Evolutionary conservation across 1,140 invertebrate species (phyloP), one percentile per base, ranked within the genome.

Genomic region (Meloidogyne exigua): DNA sequence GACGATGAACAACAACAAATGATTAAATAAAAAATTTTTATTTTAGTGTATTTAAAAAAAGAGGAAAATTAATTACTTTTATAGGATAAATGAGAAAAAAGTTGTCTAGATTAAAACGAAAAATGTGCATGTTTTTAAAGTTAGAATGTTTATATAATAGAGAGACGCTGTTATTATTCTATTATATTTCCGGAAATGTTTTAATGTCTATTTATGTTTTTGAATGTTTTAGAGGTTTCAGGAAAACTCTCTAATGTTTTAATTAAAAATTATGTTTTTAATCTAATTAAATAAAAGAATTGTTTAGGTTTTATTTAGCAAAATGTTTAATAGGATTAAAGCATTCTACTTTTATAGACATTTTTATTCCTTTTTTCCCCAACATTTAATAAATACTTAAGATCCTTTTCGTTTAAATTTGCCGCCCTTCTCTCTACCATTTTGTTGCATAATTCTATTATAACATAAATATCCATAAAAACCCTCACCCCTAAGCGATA

Each of bases 381-480:
- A 39, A 39, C 36, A 39, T 39, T 39, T 39, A 39, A 39, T 39
- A 39, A 39, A 39, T 39, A 39, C 36, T 39, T 39, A 39, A 39
- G 10, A 7, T 39, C 36, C 9, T 39, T 39, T 10, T 39, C 0
- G 4, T 39, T 10, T 39, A 39, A 39, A 21, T n/a, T n/a, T 57
- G 18, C 49, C 49, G 49, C 49, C 21, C 49, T n/a, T 57, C 49
- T 44, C 42, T 15, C 4, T 15, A 12, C 2, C 49, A 1, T 9
- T 57, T n/a, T 57, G 49, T 57, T 57, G 49, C 49, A n/a, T 57
- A 57, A 57, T 57, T 57, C 49, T 57, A 57, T 57, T 57, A 57
- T 57, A 49, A 57, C 49, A 9, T n/a, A 57, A 57, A 57, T n/a
- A 57, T 57, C 49, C 49, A 57, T 57, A 57, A 57, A 57, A 57